Conservation (phyloP, 2,113 vertebrate genomes). For the Podarcis muralis region DNA sequence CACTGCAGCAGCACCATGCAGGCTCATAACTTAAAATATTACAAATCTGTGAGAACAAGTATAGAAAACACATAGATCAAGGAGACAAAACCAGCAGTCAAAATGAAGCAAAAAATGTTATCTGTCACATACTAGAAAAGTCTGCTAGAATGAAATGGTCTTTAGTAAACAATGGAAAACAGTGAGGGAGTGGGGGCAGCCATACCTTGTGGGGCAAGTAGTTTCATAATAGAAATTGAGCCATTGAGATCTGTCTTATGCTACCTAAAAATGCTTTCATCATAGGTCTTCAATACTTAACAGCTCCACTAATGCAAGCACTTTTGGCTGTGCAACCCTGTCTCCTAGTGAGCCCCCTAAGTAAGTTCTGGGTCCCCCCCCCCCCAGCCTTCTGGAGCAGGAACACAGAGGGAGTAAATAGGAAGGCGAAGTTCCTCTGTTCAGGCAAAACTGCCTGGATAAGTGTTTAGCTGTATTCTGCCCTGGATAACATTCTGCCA, state of each 20-base stretch:
- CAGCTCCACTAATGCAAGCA: no score
- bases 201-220: background rate
- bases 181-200: background rate
- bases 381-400: no score
- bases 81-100: background rate
- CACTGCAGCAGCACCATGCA: no score
- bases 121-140: background rate
- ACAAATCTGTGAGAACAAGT: background rate
- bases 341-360: no score
- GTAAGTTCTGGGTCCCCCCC: no score
- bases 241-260: background rate
- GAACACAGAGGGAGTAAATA: no score
- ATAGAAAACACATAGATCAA: background rate
- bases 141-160: background rate
- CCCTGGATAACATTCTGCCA: no score
- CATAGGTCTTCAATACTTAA: background rate
- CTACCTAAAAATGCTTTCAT: background rate
- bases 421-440: no score
- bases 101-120: background rate
- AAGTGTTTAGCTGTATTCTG: no score
- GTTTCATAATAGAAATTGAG: background rate
- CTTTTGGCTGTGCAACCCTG: no score
- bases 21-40: background rate
- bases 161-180: background rate
- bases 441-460: no score